Percentiles rank a stretch among this genome's conserved stretches.
Conservation (phyloP, 2,113 vertebrate species). For the Malurus melanocephalus region DNA sequence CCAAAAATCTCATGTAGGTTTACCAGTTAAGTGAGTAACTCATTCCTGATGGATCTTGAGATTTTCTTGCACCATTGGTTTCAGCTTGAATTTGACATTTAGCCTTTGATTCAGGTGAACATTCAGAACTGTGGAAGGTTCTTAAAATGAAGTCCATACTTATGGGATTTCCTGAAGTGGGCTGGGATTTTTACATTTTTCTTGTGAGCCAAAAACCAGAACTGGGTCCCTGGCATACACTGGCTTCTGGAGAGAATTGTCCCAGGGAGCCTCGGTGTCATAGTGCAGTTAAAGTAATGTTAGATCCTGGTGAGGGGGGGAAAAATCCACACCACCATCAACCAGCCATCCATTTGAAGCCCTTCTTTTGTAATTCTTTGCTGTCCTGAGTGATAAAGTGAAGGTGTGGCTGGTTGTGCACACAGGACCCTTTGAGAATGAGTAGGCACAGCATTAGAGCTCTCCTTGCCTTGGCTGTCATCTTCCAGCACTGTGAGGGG, state of each 20-base stretch:
- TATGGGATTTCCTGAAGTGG: neutral
- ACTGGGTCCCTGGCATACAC: neutral
- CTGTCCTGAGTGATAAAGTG: neutral
- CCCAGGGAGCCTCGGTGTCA: neutral
- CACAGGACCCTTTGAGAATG: neutral
- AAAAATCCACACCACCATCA: neutral
- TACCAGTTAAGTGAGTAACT: neutral
- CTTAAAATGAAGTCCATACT: neutral
- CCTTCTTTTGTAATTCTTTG: neutral
- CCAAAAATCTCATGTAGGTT: neutral
- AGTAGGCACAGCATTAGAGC: neutral
- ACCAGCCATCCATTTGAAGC: neutral
- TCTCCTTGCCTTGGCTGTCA: neutral
- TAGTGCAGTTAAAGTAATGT: neutral
- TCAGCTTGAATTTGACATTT: neutral
- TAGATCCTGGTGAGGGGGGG: neutral
- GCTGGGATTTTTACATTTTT: constrained; percentile 2
- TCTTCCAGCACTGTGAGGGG: neutral
- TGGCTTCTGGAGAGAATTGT: neutral
- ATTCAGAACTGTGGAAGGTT: neutral
- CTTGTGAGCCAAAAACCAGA: neutral
- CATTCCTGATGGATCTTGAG: neutral
- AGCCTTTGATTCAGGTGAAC: neutral
- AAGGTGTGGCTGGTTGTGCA: neutral
- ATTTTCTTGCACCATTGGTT: neutral